phyloP scores from a whole-genome alignment of 2,888 invertebrate genomes.

The Lysandra coridon region DNA sequence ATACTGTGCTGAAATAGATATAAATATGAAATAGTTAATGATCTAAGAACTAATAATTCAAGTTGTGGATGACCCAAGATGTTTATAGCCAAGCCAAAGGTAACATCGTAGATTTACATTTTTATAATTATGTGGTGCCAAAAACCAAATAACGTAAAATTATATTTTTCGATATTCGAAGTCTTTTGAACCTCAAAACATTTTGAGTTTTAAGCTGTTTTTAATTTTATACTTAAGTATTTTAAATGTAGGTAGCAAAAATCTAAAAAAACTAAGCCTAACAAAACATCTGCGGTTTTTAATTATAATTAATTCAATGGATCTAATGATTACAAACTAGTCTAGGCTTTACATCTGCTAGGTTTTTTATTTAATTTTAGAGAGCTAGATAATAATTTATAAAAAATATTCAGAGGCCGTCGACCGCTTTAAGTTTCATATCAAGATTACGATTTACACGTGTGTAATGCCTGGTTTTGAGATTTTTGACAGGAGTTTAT shows the following conservation, averaged over 20 bases:
- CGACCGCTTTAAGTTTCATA: neutral
- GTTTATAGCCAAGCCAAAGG: neutral
- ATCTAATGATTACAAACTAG: neutral
- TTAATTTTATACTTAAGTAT: neutral
- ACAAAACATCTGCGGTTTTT: neutral
- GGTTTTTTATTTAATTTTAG: neutral
- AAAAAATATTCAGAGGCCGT: neutral
- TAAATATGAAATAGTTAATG: too few species aligned
- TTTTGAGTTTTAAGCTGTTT: too few species aligned
- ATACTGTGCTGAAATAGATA: too few species aligned
- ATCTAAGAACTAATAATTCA: too few species aligned
- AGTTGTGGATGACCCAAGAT: neutral
- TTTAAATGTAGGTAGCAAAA: neutral
- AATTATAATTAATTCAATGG: neutral
- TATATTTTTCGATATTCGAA: too few species aligned
- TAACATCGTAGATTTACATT: too few species aligned
- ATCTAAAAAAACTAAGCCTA: neutral
- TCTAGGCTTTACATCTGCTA: neutral
- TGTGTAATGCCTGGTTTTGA: neutral
- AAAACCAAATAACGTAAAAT: too few species aligned
- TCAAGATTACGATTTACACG: neutral
- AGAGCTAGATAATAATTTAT: neutral
- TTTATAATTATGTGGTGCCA: too few species aligned
- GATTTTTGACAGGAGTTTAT: neutral
- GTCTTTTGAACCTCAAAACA: too few species aligned